phyloP scores from a whole-genome alignment of 2,888 invertebrate species.

The Aradus depressus region DNA sequence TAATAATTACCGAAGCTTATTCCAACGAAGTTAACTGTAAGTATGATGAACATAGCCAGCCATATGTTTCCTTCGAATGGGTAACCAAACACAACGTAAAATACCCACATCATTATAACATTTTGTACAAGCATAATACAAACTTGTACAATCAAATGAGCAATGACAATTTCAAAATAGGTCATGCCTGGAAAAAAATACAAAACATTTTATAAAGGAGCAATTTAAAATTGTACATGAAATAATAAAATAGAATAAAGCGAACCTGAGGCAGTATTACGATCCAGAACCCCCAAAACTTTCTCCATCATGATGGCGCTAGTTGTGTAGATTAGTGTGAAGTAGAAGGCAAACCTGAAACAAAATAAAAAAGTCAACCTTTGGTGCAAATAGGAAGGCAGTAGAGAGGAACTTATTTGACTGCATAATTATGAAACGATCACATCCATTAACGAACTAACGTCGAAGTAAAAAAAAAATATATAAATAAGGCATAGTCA shows the following conservation, averaged over 20 bases:
- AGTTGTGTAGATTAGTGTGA: conserved; percentile 15
- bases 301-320: conserved; percentile 18
- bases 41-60: conserved; percentile 3
- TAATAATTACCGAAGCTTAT: conserved; percentile 15
- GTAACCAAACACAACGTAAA: conserved; percentile 10
- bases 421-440: too few species aligned
- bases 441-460: too few species aligned
- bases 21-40: conserved; percentile 9
- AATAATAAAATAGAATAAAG: not conserved
- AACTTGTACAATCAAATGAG: conserved; percentile 10
- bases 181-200: conserved; percentile 7
- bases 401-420: too few species aligned
- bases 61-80: not conserved
- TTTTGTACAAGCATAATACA: conserved; percentile 12
- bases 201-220: not conserved
- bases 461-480: too few species aligned
- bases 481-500: too few species aligned
- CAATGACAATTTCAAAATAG: conserved; percentile 6
- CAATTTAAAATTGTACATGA: not conserved
- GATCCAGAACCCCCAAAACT: conserved; percentile 12
- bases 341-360: conserved; percentile 17
- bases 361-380: not conserved
- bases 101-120: not conserved
- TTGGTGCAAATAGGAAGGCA: not conserved
- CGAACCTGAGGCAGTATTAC: conserved; percentile 15